These are phyloP conservation scores for Gallirallus australis DNA, from an alignment of 2,797 vertebrate species.

Conservation along the genomic window DNA sequence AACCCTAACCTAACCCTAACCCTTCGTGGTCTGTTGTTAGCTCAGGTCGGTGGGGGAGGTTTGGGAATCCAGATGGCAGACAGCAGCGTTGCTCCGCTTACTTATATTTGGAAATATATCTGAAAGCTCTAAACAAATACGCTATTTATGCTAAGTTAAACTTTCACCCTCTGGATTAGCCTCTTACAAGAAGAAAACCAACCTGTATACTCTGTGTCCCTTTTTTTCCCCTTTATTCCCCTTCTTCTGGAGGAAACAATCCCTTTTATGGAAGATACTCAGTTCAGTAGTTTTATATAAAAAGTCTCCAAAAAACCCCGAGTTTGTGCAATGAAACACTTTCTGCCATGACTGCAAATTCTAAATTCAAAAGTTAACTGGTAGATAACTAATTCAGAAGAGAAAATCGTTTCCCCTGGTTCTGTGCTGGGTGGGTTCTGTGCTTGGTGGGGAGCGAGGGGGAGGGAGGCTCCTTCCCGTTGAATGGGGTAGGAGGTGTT, in stretches of 20 bases:
- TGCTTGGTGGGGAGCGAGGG: no score
- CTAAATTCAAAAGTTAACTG: not conserved
- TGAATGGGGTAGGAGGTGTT: not conserved
- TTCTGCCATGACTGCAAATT: not conserved
- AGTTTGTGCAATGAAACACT: not conserved
- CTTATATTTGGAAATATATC: not conserved
- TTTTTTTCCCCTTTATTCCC: not conserved
- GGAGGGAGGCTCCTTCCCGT: not conserved
- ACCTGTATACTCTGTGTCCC: not conserved
- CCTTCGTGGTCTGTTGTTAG: not conserved
- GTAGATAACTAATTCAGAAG: not conserved
- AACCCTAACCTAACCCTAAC: no score
- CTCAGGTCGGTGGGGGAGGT: not conserved
- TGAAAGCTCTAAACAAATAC: not conserved
- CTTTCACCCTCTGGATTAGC: not conserved
- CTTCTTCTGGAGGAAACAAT: not conserved
- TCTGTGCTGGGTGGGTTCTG: not conserved
- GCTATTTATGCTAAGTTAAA: not conserved
- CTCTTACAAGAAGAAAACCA: not conserved
- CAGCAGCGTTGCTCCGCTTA: not conserved
- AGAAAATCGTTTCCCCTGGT: not conserved
- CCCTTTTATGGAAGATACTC: not conserved
- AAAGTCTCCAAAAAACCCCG: not conserved
- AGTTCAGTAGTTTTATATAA: not conserved
- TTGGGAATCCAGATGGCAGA: not conserved